phyloP scores from a whole-genome alignment of 2,888 invertebrate species.

The Bhutanitis thaidina region DNA sequence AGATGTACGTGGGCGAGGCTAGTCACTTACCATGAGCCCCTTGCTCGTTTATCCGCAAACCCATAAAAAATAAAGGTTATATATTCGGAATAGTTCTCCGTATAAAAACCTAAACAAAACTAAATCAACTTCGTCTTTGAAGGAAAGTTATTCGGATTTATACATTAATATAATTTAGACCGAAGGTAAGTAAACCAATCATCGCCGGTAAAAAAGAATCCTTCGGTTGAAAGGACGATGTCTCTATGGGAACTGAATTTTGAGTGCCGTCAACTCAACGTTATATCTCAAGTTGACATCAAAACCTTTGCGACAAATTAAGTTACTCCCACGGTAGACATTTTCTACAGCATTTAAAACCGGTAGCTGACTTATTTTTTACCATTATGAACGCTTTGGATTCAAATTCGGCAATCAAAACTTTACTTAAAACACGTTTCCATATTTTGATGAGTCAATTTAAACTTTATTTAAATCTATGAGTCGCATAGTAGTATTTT shows the following conservation, averaged over 20 bases:
- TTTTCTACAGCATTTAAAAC: conserved; percentile 5
- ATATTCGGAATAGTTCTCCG: neutral
- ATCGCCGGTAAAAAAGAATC: neutral
- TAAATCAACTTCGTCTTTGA: neutral
- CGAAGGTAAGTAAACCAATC: too few species aligned
- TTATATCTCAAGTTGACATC: conserved; percentile 21
- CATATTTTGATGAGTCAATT: too few species aligned
- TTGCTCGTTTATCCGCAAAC: too few species aligned
- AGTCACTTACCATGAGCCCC: too few species aligned
- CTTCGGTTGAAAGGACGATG: neutral
- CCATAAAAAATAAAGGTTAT: too few species aligned
- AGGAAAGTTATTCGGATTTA: conserved; percentile 1
- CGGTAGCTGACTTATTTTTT: neutral
- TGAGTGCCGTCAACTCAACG: neutral
- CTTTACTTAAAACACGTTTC: too few species aligned
- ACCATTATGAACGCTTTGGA: neutral
- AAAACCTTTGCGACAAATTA: conserved; percentile 42
- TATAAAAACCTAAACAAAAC: neutral
- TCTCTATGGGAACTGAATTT: conserved; percentile 8
- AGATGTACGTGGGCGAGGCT: too few species aligned
- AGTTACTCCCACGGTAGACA: conserved; percentile 43
- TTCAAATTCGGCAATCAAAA: too few species aligned
- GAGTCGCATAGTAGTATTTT: too few species aligned
- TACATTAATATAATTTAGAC: neutral
- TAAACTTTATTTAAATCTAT: too few species aligned